Base-by-base conservation (phyloP, 2,797 vertebrate genomes). In the Mormyrus proboscirostris region DNA sequence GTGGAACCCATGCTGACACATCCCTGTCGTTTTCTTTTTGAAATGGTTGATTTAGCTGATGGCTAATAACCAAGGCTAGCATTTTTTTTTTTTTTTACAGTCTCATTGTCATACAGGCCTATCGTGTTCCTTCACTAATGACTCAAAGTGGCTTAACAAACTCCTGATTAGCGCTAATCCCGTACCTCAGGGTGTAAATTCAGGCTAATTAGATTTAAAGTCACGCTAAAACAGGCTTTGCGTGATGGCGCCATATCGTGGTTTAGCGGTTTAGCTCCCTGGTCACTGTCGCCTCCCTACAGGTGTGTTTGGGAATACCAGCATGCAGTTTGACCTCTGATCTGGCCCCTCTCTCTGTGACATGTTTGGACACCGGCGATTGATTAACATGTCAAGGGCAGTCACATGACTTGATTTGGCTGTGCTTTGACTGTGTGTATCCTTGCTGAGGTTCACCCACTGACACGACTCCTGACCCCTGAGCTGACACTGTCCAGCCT, bases 381-480 rank as follows among this genome's bases (percentile, higher is more conserved):
- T 83, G 79, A 83, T 83, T 47, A 83, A 83, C 14, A 47, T 4
- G 44, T 83, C 44, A 83, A 49, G 16, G 79, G n/a, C n/a, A 49
- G 79, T 83, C 79, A 83, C 79, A 41, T 76, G 69, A 41, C 69
- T 5, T 76, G 69, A 41, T 33, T 5, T 14, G 44, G 2, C 82
- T 85, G 44, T n/a, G 19, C 41, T 22, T n/a, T 29, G n/a, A 83
- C 51, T 55, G 49, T 33, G 19, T 47, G 51, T 16, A 84, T 57
- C 50, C 79, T 62, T 12, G 16, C 8, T 73, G 84, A 65, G 51
- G 86, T 87, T 76, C 33, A 7, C 7, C 33, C 29, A 93, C 95
- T 96, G 95, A 95, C 92, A 89, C 88, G 94, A 90, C 92, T 95
- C 94, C 95, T 93, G 49, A 95, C 92, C 92, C 93, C 92, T 95